Evolutionary conservation across 35 echinoderm and acorn worm genomes (phyloP), one percentile per base, ranked within the genome.

Genomic region (Amphiura filiformis): DNA sequence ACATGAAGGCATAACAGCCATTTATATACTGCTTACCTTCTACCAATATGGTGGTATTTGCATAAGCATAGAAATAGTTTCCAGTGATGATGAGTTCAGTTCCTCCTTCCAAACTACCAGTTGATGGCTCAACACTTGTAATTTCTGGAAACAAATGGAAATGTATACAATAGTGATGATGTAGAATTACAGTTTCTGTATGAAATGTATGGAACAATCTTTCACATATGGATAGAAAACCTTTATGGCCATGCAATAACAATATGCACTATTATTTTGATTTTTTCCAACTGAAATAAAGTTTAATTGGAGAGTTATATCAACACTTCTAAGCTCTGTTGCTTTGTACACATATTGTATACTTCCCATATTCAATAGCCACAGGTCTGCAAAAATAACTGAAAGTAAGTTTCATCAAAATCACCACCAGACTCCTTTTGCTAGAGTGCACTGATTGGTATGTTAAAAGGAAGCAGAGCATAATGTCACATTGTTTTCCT

Each of bases 61-160:
- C 78, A 1, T 36, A 36, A 17, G 37, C 49, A 70, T 80, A 32
- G 38, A 89, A 89, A 30, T 57, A 78, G 15, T 80, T 41, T 0
- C 87, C 87, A 12, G 32, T 65, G 22, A 89, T 57, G 32, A 39
- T 81, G 0, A 89, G 77, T 7, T 28, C 2, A 56, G 87, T 89
- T 1, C 87, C 87, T 22, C 87, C 87, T 37, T 81, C 87, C 11
- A 38, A 23, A 32, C 87, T 89, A 0, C 87, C 87, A 81, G 44
- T 47, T 49, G 49, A 13, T 26, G 87, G 87, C 0, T 78, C 30
- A 81, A 89, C 57, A 82, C 56, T 65, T 23, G 42, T 35, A 56
- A 89, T 65, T 47, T 81, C 87, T 89, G 87, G 0, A 11, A 20
- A 61, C 15, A 52, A 77, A 12, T 14, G 17, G 28, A 78, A 78